A percentile compares a stretch with the other conserved stretches of the same genome.
These are phyloP conservation scores for Phaetusa simplex DNA, from an alignment of 2,113 vertebrate species.

Conservation along the genomic window DNA sequence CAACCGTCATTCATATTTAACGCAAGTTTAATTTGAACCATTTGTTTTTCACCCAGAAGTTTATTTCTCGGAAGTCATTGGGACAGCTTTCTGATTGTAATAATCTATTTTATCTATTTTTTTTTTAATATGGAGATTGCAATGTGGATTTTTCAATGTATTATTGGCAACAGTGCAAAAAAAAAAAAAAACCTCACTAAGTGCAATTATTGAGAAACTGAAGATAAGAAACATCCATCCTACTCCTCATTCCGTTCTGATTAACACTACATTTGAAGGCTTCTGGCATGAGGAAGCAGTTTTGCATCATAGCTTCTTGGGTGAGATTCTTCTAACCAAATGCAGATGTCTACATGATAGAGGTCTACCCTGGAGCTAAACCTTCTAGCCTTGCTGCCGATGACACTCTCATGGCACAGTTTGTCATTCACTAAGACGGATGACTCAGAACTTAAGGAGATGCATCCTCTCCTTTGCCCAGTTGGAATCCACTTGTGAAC, in stretches of 20 bases:
- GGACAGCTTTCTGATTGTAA: background rate
- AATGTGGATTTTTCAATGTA: background rate
- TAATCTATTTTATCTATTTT: background rate
- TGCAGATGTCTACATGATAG: background rate
- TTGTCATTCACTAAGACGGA: background rate
- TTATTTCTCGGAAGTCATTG: background rate
- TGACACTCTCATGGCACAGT: background rate
- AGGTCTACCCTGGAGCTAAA: background rate
- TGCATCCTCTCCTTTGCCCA: background rate
- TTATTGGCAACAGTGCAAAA: background rate
- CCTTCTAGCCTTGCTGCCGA: background rate
- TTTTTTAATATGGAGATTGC: background rate
- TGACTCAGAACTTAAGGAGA: background rate
- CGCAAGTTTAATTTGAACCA: background rate
- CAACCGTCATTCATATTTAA: background rate
- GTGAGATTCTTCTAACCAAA: background rate
- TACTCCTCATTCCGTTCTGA: background rate
- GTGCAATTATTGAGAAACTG: background rate
- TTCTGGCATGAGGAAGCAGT: background rate
- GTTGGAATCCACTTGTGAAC: background rate
- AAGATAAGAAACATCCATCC: background rate
- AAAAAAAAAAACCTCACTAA: background rate
- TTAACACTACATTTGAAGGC: background rate
- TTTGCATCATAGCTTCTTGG: background rate
- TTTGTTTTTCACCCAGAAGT: background rate